These are phyloP conservation scores for Hymenopus coronatus DNA, from an alignment of 2,888 invertebrate species.

Conservation along the genomic window DNA sequence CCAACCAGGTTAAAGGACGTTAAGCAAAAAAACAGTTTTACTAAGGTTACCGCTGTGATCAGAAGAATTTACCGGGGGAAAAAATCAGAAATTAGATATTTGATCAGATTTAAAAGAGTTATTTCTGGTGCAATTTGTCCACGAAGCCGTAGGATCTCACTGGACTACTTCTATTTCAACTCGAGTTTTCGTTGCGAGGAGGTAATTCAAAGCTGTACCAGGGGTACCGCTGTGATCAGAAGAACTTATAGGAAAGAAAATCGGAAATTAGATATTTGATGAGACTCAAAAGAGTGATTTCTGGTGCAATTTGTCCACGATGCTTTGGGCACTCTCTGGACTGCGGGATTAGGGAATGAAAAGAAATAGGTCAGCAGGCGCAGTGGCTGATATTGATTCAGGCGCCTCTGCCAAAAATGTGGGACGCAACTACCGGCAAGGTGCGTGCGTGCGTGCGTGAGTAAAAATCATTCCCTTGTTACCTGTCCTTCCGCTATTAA, in stretches of 20 bases:
- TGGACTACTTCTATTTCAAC: too few relatives aligned
- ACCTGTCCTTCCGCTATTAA: not conserved
- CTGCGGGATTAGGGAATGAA: not conserved
- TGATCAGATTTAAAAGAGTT: too few relatives aligned
- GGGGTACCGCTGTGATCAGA: too few relatives aligned
- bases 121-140: not conserved
- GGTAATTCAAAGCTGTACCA: too few relatives aligned
- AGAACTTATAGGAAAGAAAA: too few relatives aligned
- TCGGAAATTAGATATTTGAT: too few relatives aligned
- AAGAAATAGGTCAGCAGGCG: not conserved
- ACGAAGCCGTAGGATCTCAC: not conserved
- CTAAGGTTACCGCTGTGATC: too few relatives aligned
- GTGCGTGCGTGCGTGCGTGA: not conserved
- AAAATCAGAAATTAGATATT: too few relatives aligned
- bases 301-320: not conserved
- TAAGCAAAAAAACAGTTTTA: too few relatives aligned
- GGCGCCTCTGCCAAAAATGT: constrained; percentile 11
- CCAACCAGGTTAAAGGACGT: too few relatives aligned
- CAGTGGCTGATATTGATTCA: constrained; percentile 13
- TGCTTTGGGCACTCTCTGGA: not conserved
- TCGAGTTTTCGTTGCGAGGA: too few relatives aligned
- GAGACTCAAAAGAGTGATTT: not conserved
- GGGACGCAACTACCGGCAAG: not conserved
- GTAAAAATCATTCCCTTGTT: not conserved
- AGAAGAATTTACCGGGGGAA: too few relatives aligned